Evolutionary conservation across 2,113 vertebrate species (phyloP).

Genomic region (Oxygymnocypris stewartii): DNA sequence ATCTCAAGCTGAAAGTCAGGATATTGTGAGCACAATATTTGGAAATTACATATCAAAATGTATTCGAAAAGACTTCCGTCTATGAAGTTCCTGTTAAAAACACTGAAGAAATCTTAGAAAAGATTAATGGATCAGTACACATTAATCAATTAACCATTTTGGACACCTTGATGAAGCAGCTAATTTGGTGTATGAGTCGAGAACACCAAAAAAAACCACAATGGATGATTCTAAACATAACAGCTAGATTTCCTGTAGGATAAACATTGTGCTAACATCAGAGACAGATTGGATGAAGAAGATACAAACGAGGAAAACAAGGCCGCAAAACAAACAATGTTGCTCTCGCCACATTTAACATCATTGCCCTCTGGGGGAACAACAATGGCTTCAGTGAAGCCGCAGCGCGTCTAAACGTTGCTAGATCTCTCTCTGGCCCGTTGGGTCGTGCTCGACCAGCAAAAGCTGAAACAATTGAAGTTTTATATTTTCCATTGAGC

Average conservation of each 20-base stretch:
- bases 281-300: not conserved
- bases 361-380: constrained; percentile 57
- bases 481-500: constrained; percentile 63
- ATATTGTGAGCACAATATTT: not conserved
- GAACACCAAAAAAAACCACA: not conserved
- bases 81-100: not conserved
- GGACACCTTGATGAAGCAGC: not conserved
- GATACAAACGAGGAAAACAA: not conserved
- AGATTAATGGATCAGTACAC: not conserved
- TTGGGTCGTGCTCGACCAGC: constrained; percentile 63
- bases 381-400: constrained; percentile 68
- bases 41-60: not conserved
- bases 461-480: constrained; percentile 65
- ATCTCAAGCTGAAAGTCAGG: not conserved
- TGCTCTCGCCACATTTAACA: constrained; percentile 64
- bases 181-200: not conserved
- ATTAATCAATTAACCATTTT: not conserved
- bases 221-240: not conserved
- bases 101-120: not conserved
- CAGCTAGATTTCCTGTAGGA: not conserved
- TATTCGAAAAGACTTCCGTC: not conserved
- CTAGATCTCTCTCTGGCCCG: constrained; percentile 75
- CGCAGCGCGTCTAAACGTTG: constrained; percentile 64
- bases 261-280: not conserved
- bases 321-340: constrained; percentile 62